Evolutionary conservation across 1,140 invertebrate species (phyloP).

Genomic region (Drosophila punjabiensis): DNA sequence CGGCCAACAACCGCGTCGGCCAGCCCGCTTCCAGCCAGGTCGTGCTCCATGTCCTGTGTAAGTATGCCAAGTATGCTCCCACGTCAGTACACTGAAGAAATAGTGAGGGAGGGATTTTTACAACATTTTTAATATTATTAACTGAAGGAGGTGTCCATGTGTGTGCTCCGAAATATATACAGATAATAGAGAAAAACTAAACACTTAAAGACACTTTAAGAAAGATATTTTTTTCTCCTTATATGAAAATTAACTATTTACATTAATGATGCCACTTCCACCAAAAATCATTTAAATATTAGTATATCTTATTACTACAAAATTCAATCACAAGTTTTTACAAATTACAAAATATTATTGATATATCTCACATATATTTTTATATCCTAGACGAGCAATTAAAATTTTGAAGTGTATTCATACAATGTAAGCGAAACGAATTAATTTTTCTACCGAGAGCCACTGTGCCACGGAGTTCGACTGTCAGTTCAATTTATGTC

Average conservation of each 20-base stretch:
- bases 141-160: neutral
- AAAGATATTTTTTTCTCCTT: too few relatives aligned
- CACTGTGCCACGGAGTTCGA: conserved; percentile 36
- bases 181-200: neutral
- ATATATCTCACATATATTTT: neutral
- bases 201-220: too few relatives aligned
- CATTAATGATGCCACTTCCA: neutral
- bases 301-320: neutral
- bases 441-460: conserved; percentile 60
- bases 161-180: neutral
- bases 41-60: conserved; percentile 88
- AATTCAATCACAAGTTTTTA: too few relatives aligned
- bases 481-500: conserved; percentile 77
- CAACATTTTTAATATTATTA: too few relatives aligned
- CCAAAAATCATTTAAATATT: neutral
- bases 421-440: conserved; percentile 68
- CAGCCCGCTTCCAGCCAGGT: conserved; percentile 87
- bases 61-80: conserved; percentile 77
- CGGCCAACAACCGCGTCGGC: conserved; percentile 88
- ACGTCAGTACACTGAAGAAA: conserved; percentile 1
- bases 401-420: conserved; percentile 12
- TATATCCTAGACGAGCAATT: too few relatives aligned
- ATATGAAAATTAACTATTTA: too few relatives aligned
- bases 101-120: neutral
- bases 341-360: neutral